Evolutionary conservation across 2,888 invertebrate genomes (phyloP).

Genomic region (Julus scandinavius): DNA sequence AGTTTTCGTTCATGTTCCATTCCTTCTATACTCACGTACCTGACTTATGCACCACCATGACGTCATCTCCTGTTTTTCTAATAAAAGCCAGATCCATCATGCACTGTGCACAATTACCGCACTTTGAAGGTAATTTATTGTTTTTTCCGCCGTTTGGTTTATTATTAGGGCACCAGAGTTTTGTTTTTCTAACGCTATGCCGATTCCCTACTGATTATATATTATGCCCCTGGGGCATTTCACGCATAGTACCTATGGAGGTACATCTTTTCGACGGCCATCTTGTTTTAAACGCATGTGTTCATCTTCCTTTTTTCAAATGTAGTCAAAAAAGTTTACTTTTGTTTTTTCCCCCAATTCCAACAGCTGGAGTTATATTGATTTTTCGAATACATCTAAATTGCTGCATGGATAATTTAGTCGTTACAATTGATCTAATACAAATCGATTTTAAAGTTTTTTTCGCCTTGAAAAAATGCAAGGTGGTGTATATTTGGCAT

Average conservation of each 20-base stretch:
- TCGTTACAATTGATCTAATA: not conserved
- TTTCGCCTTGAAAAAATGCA: not conserved
- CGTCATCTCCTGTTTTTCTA: not conserved
- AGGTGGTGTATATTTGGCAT: too few species aligned
- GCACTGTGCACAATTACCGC: conserved; percentile 1
- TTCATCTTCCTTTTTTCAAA: too few species aligned
- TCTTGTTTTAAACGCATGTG: not conserved
- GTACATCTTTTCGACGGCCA: not conserved
- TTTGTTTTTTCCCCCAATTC: too few species aligned
- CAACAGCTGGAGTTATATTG: too few species aligned
- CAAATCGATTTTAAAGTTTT: not conserved
- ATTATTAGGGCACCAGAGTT: conserved; percentile 12
- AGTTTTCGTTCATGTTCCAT: not conserved
- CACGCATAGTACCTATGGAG: not conserved
- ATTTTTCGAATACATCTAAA: too few species aligned
- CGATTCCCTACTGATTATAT: conserved; percentile 17
- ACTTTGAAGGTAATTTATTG: conserved; percentile 39
- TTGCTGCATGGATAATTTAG: too few species aligned
- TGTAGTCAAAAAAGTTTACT: too few species aligned
- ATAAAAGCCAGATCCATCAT: conserved; percentile 39
- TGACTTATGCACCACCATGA: not conserved
- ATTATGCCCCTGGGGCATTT: not conserved
- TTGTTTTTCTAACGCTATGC: not conserved
- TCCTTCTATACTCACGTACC: not conserved
- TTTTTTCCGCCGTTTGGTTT: conserved; percentile 19